Conservation (phyloP, 2,113 vertebrate genomes). For the Proterorhinus semilunaris region DNA sequence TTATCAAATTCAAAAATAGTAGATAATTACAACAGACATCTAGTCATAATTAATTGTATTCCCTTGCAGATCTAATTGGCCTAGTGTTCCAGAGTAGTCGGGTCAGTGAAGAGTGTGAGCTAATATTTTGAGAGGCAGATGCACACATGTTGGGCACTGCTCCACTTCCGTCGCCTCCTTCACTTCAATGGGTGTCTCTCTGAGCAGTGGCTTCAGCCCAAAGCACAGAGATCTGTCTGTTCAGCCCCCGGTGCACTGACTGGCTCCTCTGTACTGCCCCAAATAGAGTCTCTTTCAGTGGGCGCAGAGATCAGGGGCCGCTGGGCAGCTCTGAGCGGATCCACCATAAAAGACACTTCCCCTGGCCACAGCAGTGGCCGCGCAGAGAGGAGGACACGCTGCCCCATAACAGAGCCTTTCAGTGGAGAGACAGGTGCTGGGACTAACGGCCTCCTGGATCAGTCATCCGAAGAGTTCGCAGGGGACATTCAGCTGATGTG, state of each 20-base stretch:
- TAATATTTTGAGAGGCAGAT: slow-evolving; percentile 69
- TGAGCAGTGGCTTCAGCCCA: slow-evolving; percentile 42
- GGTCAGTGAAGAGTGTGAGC: slow-evolving; percentile 31
- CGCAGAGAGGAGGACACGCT: not conserved
- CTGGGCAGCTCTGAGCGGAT: slow-evolving; percentile 59
- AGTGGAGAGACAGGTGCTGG: slow-evolving; percentile 65
- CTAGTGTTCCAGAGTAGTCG: not conserved
- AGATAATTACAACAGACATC: too few species aligned
- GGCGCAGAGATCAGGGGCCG: slow-evolving; percentile 28
- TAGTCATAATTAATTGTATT: too few species aligned
- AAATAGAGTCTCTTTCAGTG: slow-evolving; percentile 73
- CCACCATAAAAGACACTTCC: slow-evolving; percentile 73
- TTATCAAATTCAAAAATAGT: too few species aligned
- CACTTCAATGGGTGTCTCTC: slow-evolving; percentile 57
- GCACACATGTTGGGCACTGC: slow-evolving; percentile 57
- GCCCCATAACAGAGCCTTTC: slow-evolving; percentile 67
- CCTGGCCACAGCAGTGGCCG: slow-evolving; percentile 26
- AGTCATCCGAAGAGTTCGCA: slow-evolving; percentile 15
- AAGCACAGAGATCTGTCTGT: slow-evolving; percentile 61
- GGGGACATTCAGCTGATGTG: slow-evolving; percentile 11
- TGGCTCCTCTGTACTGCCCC: slow-evolving; percentile 61
- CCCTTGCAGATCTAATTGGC: too few species aligned
- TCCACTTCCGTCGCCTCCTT: slow-evolving; percentile 63
- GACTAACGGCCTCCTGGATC: slow-evolving; percentile 13
- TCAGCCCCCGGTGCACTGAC: slow-evolving; percentile 56